A percentile compares a stretch with the other conserved stretches of the same genome.
phyloP scores from a whole-genome alignment of 1,140 invertebrate genomes.

The Aleiodes sp. region DNA sequence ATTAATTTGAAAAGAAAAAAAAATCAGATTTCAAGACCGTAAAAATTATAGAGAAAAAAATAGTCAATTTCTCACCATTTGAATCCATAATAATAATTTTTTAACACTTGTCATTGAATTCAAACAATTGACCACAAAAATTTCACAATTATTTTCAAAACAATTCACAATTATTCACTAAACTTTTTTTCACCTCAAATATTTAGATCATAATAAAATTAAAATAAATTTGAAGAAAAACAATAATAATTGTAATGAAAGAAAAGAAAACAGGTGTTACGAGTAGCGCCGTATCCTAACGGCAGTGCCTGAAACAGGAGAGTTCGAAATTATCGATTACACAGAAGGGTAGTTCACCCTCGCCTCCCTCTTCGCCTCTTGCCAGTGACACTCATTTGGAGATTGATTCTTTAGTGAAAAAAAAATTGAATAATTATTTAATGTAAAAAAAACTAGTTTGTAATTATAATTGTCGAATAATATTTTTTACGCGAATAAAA shows the following conservation, averaged over 20 bases:
- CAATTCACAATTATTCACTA: too few species aligned
- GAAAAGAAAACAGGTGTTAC: not conserved
- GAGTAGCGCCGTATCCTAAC: slow-evolving; percentile 1
- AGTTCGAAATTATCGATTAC: slow-evolving; percentile 29
- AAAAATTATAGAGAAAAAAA: too few species aligned
- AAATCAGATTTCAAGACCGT: too few species aligned
- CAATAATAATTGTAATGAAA: not conserved
- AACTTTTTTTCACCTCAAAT: not conserved
- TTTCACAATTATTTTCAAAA: too few species aligned
- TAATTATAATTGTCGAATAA: not conserved
- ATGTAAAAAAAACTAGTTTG: too few species aligned
- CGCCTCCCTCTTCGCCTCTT: not conserved
- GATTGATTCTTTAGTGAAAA: too few species aligned
- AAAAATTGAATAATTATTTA: too few species aligned
- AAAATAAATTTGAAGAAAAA: not conserved
- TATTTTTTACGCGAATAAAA: not conserved
- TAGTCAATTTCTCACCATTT: too few species aligned
- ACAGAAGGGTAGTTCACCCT: not conserved
- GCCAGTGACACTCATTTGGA: slow-evolving; percentile 34
- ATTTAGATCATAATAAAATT: not conserved
- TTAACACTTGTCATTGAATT: too few species aligned
- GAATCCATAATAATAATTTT: too few species aligned
- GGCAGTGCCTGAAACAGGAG: not conserved
- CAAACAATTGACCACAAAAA: too few species aligned
- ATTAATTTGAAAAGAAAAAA: too few species aligned